These are phyloP conservation scores for Polyommatus iphigenia DNA, from an alignment of 2,888 invertebrate genomes.

Conservation along the genomic window DNA sequence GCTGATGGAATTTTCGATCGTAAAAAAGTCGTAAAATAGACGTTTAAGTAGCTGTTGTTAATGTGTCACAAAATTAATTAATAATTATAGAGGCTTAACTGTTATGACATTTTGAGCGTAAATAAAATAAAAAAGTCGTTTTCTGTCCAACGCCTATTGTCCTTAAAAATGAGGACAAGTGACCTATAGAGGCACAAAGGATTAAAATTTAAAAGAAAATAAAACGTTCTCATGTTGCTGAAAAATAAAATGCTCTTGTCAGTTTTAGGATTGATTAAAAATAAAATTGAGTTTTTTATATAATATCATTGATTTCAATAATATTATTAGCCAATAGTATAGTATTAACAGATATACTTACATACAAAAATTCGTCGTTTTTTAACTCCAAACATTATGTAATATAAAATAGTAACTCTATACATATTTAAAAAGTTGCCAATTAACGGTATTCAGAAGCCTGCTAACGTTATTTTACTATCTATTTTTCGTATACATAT, in stretches of 20 bases:
- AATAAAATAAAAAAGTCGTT: background rate
- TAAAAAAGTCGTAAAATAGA: constrained; percentile 26
- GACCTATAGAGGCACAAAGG: background rate
- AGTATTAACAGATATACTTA: too few relatives aligned
- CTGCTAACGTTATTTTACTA: background rate
- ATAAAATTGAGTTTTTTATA: too few relatives aligned
- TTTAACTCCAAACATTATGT: too few relatives aligned
- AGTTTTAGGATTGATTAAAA: too few relatives aligned
- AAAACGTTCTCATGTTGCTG: background rate
- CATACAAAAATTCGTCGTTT: too few relatives aligned
- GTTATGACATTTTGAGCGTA: constrained; percentile 10
- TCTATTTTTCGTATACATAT: background rate
- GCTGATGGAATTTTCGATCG: constrained; percentile 8
- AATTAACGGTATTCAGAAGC: constrained; percentile 3
- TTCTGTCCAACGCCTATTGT: background rate
- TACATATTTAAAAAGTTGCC: background rate
- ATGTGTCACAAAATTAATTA: constrained; percentile 22
- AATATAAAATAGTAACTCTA: background rate
- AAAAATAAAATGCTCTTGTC: too few relatives aligned
- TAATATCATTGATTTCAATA: too few relatives aligned
- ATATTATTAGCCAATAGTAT: too few relatives aligned
- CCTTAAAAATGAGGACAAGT: background rate
- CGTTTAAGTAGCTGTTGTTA: constrained; percentile 24
- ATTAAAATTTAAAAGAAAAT: background rate
- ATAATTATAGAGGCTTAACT: constrained; percentile 19